Evolutionary conservation across 2,888 invertebrate species (phyloP), one percentile per base, ranked within the genome.

Genomic region (Melinopterus prodromus): DNA sequence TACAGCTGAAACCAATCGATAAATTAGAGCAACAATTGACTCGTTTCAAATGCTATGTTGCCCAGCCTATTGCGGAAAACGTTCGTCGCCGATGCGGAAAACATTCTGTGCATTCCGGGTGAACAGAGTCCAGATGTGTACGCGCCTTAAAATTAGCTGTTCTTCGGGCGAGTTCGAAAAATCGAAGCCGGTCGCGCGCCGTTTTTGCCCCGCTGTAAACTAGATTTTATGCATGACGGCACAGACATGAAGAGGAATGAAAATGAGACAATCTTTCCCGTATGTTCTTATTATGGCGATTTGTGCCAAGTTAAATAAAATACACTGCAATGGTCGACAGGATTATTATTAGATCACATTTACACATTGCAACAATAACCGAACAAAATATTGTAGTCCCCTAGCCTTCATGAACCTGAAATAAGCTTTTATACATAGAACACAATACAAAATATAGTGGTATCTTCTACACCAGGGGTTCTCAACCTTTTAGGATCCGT

Each of bases 131-230:
- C 53, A 53, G 53, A 53, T 53, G 53, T 53, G 53, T 9, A 53
- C 53, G 53, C 53, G 53, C 53, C 53, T 53, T 53, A 53, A 53
- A 53, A 53, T 53, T 53, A 53, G 53, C 53, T 53, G 53, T 53
- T 53, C 53, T 53, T 53, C 53, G 53, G 53, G 12, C 53, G 53
- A 53, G 53, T 9, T 7, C 53, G 7, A 53, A 53, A 53, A 53
- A 53, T 53, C 53, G 5, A 53, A 53, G 53, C 53, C 53, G 53
- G 53, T 53, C 53, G 12, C 53, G 53, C 7, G 53, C 53, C 53
- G 53, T 53, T 53, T 53, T 53, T 53, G 53, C 53, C 53, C 53
- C 53, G 53, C 53, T 53, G 53, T 53, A 53, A 53, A 53, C 53
- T 53, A 53, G 53, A 53, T 53, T 7, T 1, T 53, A 53, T 53